Evolutionary conservation across 2,113 vertebrate species (phyloP).

Genomic region (Phaetusa simplex): DNA sequence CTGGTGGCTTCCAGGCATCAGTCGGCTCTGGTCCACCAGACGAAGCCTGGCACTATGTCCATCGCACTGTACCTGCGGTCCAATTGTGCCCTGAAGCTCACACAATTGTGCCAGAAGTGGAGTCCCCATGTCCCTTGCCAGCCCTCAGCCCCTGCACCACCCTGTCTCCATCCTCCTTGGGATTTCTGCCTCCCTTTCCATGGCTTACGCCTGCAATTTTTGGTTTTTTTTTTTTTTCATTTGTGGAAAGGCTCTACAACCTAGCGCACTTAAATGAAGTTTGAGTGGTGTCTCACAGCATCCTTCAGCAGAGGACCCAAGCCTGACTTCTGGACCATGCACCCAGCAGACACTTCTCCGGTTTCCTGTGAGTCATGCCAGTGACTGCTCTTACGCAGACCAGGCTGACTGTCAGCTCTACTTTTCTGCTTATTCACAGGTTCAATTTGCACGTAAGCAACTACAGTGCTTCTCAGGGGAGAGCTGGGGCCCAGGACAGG

Average conservation of each 20-base stretch:
- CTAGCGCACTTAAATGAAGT: accelerated
- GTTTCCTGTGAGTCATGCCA: neutral
- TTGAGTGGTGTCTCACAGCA: neutral
- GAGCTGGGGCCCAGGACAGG: neutral
- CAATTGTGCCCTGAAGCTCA: neutral
- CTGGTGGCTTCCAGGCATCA: neutral
- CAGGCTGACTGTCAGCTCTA: neutral
- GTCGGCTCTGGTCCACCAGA: accelerated
- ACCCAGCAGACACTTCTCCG: neutral
- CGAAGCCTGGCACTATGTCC: neutral
- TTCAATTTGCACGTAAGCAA: neutral
- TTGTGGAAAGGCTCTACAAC: neutral
- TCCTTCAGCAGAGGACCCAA: neutral
- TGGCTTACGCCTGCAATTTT: neutral
- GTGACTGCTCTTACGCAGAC: neutral
- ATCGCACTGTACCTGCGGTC: accelerated
- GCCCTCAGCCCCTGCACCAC: neutral
- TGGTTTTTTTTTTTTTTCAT: neutral
- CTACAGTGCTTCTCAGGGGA: neutral
- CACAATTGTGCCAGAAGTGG: neutral
- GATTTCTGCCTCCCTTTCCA: neutral
- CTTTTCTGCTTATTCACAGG: neutral
- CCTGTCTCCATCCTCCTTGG: neutral
- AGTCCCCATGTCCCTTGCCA: neutral
- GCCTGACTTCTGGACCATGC: neutral